These are phyloP conservation scores for Rosalia funebris DNA, from an alignment of 2,888 invertebrate genomes.

Conservation along the genomic window DNA sequence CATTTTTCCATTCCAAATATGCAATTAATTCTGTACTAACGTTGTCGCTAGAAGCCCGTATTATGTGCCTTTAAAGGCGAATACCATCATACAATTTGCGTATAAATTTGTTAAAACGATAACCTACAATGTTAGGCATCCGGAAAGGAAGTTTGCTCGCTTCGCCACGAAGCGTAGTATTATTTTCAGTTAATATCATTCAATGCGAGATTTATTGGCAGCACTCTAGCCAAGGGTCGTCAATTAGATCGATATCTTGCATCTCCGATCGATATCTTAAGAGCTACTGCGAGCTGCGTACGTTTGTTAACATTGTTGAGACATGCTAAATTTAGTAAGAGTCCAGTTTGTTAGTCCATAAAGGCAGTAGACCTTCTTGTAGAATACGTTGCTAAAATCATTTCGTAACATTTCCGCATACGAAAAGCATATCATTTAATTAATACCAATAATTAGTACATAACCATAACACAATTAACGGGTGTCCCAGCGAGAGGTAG, in stretches of 20 bases:
- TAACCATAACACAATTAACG: no score
- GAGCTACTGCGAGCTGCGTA: constrained; percentile 46
- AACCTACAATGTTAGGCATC: constrained; percentile 29
- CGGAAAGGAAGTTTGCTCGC: constrained; percentile 32
- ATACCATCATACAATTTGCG: constrained; percentile 52
- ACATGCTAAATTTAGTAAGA: constrained; percentile 26
- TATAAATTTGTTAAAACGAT: constrained; percentile 53
- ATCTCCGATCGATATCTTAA: constrained; percentile 58
- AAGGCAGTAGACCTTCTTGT: not conserved
- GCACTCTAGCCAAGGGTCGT: constrained; percentile 46
- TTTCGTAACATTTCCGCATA: no score
- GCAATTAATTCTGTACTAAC: constrained; percentile 2
- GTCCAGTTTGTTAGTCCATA: constrained; percentile 10
- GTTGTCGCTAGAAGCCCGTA: constrained; percentile 3
- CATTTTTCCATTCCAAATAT: constrained; percentile 11
- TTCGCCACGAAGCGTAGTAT: constrained; percentile 25
- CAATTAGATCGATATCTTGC: constrained; percentile 60
- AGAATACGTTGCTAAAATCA: constrained; percentile 5
- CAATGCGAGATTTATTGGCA: constrained; percentile 42
- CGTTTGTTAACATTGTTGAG: constrained; percentile 50
- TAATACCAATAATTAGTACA: no score
- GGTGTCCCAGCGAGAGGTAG: no score
- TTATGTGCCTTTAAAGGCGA: constrained; percentile 16
- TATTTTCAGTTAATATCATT: constrained; percentile 42
- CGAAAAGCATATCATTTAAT: no score